A percentile compares a stretch with the other conserved stretches of the same genome.
Evolutionary conservation across 1,140 invertebrate species (phyloP).

Genomic region (Dinoponera quadriceps): DNA sequence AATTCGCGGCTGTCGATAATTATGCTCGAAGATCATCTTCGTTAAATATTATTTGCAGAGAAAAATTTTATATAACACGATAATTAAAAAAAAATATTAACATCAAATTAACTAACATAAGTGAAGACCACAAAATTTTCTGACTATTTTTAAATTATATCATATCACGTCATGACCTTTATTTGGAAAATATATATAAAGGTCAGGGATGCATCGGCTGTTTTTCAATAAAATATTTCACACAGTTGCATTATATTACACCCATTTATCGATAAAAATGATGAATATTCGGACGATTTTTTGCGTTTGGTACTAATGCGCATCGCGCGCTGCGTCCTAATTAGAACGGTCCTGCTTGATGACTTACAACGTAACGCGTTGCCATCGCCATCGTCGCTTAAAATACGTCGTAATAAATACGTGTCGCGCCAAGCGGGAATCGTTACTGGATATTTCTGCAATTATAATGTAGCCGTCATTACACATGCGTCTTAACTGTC

Average conservation of each 20-base stretch:
- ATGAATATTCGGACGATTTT: neutral
- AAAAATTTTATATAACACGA: neutral
- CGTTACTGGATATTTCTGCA: slow-evolving; percentile 59
- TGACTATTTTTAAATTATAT: no score
- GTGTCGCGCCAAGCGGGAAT: slow-evolving; percentile 31
- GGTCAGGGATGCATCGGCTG: no score
- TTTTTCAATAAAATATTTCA: neutral
- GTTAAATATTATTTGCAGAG: neutral
- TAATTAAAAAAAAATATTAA: neutral
- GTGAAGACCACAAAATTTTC: neutral
- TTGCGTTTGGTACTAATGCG: neutral
- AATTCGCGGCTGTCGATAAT: neutral
- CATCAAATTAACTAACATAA: neutral
- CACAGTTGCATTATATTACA: neutral
- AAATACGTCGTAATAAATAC: slow-evolving; percentile 18
- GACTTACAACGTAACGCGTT: slow-evolving; percentile 32
- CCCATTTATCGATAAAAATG: neutral
- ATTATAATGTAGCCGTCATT: slow-evolving; percentile 61
- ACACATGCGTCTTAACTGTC: slow-evolving; percentile 14
- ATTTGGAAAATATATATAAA: no score
- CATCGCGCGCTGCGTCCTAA: neutral
- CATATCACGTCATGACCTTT: no score
- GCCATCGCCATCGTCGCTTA: neutral
- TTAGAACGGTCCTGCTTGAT: slow-evolving; percentile 6
- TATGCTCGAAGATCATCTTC: slow-evolving; percentile 7